phyloP scores from a whole-genome alignment of 92 coral and sea anemone species.

The Phenganax marumi region DNA sequence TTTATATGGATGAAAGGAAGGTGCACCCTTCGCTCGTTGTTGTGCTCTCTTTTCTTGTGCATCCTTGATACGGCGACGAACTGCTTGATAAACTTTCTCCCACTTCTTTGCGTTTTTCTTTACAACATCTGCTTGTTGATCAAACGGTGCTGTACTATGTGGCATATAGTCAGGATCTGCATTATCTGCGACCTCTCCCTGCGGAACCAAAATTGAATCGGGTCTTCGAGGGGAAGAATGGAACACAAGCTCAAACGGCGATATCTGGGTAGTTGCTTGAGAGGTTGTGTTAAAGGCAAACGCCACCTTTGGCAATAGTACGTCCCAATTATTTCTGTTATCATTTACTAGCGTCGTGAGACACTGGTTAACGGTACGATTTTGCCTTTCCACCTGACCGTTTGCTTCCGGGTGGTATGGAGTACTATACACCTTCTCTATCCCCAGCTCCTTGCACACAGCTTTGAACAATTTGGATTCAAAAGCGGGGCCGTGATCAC shows the following conservation, averaged over 20 bases:
- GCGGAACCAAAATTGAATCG: slow-evolving; percentile 9
- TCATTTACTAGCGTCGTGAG: background rate
- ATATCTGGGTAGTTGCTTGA: slow-evolving; percentile 15
- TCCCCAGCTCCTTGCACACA: slow-evolving; percentile 6
- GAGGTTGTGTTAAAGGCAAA: slow-evolving; percentile 22
- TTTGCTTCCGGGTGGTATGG: background rate
- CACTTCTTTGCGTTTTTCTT: slow-evolving; percentile 10
- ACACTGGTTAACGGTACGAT: background rate
- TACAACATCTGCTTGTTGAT: slow-evolving; percentile 15
- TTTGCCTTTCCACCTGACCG: background rate
- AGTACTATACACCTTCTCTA: slow-evolving; percentile 4
- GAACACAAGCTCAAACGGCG: slow-evolving; percentile 19
- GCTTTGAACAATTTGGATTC: background rate
- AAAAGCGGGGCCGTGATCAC: slow-evolving; percentile 2
- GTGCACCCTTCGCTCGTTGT: background rate
- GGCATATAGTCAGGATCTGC: slow-evolving; percentile 8
- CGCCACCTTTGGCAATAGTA: slow-evolving; percentile 6
- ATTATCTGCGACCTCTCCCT: background rate
- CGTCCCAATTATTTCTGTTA: background rate
- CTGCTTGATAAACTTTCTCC: slow-evolving; percentile 17
- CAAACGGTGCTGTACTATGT: background rate
- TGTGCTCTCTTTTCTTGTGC: slow-evolving; percentile 22
- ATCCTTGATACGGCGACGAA: slow-evolving; percentile 19
- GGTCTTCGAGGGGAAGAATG: slow-evolving; percentile 6
- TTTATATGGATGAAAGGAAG: slow-evolving; percentile 15